Evolutionary conservation across 2,797 vertebrate genomes (phyloP).

Genomic region (Molossus molossus): DNA sequence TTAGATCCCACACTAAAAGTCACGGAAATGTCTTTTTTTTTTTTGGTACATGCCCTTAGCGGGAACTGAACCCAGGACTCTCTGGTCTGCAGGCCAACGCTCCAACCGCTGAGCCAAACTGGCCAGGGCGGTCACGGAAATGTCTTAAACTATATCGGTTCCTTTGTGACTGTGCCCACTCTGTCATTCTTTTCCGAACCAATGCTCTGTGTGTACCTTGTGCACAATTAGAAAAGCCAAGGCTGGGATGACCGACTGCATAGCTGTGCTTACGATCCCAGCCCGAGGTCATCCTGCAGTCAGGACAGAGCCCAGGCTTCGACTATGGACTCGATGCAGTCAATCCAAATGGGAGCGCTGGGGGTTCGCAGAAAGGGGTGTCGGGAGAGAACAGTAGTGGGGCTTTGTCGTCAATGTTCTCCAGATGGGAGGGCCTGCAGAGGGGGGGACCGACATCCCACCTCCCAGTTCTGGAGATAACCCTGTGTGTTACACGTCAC

Average conservation of each 20-base stretch:
- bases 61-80: too few relatives aligned
- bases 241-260: constrained; percentile 76
- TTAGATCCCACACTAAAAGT: constrained; percentile 70
- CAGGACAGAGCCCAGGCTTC: constrained; percentile 81
- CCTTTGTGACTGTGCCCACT: constrained; percentile 58
- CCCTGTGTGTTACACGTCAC: constrained; percentile 87
- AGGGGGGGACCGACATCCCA: constrained; percentile 90
- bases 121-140: background rate
- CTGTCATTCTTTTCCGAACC: constrained; percentile 77
- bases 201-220: constrained; percentile 82
- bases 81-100: too few relatives aligned
- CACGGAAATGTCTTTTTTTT: constrained; percentile 53
- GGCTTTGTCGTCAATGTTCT: constrained; percentile 89
- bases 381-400: constrained; percentile 89
- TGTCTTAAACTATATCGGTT: constrained; percentile 60
- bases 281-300: constrained; percentile 87
- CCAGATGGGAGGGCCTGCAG: constrained; percentile 90
- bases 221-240: constrained; percentile 74
- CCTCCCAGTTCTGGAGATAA: constrained; percentile 89
- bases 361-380: constrained; percentile 89
- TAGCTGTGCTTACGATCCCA: constrained; percentile 85
- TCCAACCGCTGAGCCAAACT: too few relatives aligned
- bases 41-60: too few relatives aligned
- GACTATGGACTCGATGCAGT: constrained; percentile 86
- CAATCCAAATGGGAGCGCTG: constrained; percentile 87